Conservation (phyloP, 2,113 vertebrate species). For the Bagarius yarrelli region DNA sequence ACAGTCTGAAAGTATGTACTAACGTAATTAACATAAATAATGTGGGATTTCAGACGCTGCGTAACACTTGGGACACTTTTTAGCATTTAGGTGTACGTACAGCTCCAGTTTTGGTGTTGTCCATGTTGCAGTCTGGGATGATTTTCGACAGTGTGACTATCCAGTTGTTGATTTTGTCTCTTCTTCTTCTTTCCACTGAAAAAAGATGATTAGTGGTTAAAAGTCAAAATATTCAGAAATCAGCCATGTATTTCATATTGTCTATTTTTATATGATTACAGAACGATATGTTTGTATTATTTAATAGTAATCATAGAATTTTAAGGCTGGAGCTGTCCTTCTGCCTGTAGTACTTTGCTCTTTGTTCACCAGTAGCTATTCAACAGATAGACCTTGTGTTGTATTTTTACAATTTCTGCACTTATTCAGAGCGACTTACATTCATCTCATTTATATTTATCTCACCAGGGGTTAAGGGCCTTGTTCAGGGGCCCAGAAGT, state of each 20-base stretch:
- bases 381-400: too few species aligned
- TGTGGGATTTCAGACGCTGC: too few species aligned
- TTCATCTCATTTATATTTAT: too few species aligned
- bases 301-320: background rate
- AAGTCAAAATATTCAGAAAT: too few species aligned
- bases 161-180: constrained; percentile 95
- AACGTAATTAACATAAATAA: too few species aligned
- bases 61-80: too few species aligned
- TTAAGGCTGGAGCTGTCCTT: background rate
- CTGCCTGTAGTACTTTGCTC: background rate
- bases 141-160: constrained; percentile 90
- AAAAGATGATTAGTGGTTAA: background rate
- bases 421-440: too few species aligned
- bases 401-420: too few species aligned
- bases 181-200: constrained; percentile 81
- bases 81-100: constrained; percentile 48
- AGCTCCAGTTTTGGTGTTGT: constrained; percentile 84
- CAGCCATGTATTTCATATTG: background rate
- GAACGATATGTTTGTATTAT: too few species aligned
- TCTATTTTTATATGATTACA: background rate
- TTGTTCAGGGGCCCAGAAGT: too few species aligned
- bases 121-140: constrained; percentile 89
- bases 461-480: too few species aligned
- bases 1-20: too few species aligned
- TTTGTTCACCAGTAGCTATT: background rate